Evolutionary conservation across 2,888 invertebrate genomes (phyloP).

Genomic region (Lutraria lutraria): DNA sequence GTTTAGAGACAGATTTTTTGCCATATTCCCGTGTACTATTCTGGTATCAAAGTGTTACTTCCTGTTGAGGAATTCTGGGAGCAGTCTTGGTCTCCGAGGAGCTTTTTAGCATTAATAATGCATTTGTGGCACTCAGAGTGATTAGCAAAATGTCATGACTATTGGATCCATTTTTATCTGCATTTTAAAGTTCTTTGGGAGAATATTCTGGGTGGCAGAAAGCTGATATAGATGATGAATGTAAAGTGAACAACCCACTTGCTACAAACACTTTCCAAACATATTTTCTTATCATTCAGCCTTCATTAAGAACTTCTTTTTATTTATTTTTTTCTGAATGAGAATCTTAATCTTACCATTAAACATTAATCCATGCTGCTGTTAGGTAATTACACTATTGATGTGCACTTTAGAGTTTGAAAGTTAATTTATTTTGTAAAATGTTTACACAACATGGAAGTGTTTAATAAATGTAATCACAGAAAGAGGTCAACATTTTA

Average conservation of each 20-base stretch:
- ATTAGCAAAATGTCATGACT: conserved; percentile 47
- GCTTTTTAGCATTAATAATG: conserved; percentile 56
- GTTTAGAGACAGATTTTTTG: conserved; percentile 24
- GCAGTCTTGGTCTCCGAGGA: conserved; percentile 40
- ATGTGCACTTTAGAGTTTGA: background rate
- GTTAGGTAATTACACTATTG: background rate
- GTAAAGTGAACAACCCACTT: conserved; percentile 22
- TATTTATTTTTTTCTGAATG: conserved; percentile 13
- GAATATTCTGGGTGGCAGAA: conserved; percentile 14
- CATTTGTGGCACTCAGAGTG: conserved; percentile 54
- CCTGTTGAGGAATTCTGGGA: conserved; percentile 44
- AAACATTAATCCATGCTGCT: background rate
- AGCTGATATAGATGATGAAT: background rate
- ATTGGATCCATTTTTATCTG: conserved; percentile 32
- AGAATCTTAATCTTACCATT: background rate
- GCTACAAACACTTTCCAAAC: background rate
- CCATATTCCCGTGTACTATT: background rate
- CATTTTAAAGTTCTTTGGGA: conserved; percentile 25
- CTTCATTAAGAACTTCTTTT: background rate
- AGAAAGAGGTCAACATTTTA: conserved; percentile 29
- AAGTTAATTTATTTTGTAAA: conserved; percentile 5
- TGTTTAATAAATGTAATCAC: background rate
- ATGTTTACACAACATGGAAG: conserved; percentile 8
- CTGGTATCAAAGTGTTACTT: conserved; percentile 41
- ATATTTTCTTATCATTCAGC: background rate